These are phyloP conservation scores for Charina bottae DNA, from an alignment of 2,113 vertebrate genomes.

Conservation along the genomic window DNA sequence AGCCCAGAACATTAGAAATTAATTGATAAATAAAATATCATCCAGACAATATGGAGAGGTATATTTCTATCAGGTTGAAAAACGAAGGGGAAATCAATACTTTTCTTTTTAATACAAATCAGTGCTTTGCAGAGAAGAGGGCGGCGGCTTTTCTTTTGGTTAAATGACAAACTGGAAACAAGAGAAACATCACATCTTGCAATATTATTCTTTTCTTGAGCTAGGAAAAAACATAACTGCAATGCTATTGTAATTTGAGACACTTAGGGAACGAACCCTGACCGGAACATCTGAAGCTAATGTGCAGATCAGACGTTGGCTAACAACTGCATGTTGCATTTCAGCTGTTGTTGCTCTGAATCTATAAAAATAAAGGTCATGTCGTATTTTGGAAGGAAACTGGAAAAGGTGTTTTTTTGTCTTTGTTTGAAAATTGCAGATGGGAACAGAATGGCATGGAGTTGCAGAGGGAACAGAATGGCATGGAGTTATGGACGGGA, in stretches of 20 bases:
- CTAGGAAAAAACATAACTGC: background rate
- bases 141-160: constrained; percentile 27
- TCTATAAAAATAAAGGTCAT: too few relatives aligned
- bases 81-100: background rate
- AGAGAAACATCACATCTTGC: constrained; percentile 1
- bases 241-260: background rate
- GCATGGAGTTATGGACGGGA: too few relatives aligned
- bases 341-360: background rate
- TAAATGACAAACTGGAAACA: background rate
- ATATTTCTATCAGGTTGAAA: constrained; percentile 11
- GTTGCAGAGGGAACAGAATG: too few relatives aligned
- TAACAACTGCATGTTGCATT: background rate
- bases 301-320: background rate
- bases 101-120: constrained; percentile 26
- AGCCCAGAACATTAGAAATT: background rate
- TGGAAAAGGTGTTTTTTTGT: too few relatives aligned
- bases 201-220: background rate
- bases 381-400: too few relatives aligned
- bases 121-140: background rate
- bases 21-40: constrained; percentile 11
- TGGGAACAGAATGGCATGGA: too few relatives aligned
- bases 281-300: background rate
- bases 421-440: too few relatives aligned
- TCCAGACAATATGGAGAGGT: background rate
- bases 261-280: background rate